Conservation (phyloP, 2,113 vertebrate genomes). For the Pedionomus torquatus region DNA sequence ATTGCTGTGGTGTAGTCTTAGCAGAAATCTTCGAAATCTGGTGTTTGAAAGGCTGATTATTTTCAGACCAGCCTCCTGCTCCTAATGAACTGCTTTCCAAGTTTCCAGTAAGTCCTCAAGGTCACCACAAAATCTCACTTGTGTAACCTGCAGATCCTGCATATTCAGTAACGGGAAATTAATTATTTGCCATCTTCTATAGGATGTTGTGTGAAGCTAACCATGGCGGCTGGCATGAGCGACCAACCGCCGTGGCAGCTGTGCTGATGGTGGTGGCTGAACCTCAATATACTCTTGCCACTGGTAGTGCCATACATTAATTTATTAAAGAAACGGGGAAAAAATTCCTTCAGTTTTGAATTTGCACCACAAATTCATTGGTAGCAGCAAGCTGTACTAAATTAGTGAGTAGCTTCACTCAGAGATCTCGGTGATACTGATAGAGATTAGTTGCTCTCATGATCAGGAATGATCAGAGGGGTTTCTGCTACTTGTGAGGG, state of each 20-base stretch:
- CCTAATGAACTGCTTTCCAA: not conserved
- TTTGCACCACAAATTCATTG: not conserved
- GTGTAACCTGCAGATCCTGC: accelerated
- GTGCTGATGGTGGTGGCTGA: accelerated
- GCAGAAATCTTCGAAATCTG: not conserved
- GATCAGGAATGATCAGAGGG: accelerated
- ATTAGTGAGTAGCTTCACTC: accelerated
- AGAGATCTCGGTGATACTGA: accelerated
- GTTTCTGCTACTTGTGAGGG: not conserved
- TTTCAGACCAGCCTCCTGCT: not conserved
- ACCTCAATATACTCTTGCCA: not conserved
- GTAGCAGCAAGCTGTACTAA: not conserved
- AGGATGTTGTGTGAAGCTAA: not conserved
- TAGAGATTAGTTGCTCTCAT: not conserved
- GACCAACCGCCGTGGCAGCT: accelerated
- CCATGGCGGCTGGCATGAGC: accelerated
- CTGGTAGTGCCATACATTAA: accelerated
- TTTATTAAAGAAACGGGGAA: not conserved
- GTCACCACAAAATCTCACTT: not conserved
- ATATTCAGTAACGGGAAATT: accelerated
- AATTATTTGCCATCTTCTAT: not conserved
- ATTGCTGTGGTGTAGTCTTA: not conserved
- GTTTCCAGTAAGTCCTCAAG: not conserved
- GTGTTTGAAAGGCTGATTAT: not conserved
- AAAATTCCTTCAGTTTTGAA: accelerated